These are phyloP conservation scores for Ctena decussata DNA, from an alignment of 2,888 invertebrate genomes.

Conservation along the genomic window DNA sequence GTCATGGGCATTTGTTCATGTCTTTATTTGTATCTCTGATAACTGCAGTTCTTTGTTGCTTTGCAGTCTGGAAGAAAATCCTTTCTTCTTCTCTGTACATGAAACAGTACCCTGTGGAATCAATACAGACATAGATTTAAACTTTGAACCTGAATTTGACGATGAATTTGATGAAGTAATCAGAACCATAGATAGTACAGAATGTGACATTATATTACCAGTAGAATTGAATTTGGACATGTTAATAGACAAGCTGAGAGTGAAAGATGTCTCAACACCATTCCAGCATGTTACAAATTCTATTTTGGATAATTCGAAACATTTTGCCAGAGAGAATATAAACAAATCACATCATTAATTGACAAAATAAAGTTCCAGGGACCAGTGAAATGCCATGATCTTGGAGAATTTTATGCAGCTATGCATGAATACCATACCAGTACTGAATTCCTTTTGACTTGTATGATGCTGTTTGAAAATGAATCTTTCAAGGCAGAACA, in stretches of 20 bases:
- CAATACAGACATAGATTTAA: conserved; percentile 15
- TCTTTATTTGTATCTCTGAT: background rate
- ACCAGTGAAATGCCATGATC: conserved; percentile 23
- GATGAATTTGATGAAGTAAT: conserved; percentile 35
- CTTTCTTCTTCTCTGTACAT: background rate
- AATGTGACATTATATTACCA: conserved; percentile 17
- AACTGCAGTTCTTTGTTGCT: background rate
- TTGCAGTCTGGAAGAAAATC: conserved; percentile 9
- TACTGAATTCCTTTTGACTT: conserved; percentile 16
- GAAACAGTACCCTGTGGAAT: background rate
- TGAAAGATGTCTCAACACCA: conserved; percentile 11
- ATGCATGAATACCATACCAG: conserved; percentile 29
- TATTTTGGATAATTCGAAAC: conserved; percentile 15
- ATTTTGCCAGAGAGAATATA: conserved; percentile 30
- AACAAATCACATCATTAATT: conserved; percentile 15
- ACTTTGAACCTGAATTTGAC: conserved; percentile 22
- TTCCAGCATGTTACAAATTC: conserved; percentile 25
- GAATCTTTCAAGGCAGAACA: conserved; percentile 17
- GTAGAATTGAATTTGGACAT: conserved; percentile 12
- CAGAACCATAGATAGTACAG: conserved; percentile 2
- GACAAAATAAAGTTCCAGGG: conserved; percentile 20
- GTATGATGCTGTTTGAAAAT: conserved; percentile 35
- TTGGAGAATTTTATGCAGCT: conserved; percentile 20
- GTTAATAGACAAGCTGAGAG: conserved; percentile 23
- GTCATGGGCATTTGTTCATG: background rate